Evolutionary conservation across 1,140 invertebrate genomes (phyloP).

Genomic region (Drosophila bocki): DNA sequence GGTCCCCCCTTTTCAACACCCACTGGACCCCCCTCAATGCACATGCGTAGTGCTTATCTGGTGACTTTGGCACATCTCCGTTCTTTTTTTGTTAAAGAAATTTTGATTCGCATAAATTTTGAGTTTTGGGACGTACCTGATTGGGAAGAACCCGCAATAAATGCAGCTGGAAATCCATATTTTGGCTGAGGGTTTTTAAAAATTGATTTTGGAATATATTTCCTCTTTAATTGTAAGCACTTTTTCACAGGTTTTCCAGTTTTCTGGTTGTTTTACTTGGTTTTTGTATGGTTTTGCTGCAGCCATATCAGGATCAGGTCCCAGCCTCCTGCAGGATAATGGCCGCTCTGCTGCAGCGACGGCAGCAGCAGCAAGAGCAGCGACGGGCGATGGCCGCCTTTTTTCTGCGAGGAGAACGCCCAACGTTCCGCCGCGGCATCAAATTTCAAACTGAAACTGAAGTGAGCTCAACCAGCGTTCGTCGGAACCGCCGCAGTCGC

Average conservation of each 20-base stretch:
- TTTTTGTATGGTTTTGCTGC: slow-evolving; percentile 6
- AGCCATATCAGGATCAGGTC: slow-evolving; percentile 32
- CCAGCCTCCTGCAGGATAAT: slow-evolving; percentile 56
- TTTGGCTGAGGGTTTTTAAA: background rate
- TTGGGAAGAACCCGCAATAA: background rate
- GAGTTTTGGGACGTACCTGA: slow-evolving; percentile 22
- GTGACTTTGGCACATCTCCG: slow-evolving; percentile 23
- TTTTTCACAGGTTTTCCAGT: slow-evolving; percentile 21
- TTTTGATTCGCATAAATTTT: slow-evolving; percentile 7
- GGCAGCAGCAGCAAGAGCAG: slow-evolving; percentile 24
- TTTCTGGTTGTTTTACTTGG: slow-evolving; percentile 7
- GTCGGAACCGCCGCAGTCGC: slow-evolving; percentile 46
- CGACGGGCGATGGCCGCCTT: slow-evolving; percentile 53
- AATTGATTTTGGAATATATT: background rate
- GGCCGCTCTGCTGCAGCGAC: slow-evolving; percentile 42
- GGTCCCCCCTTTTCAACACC: slow-evolving; percentile 15
- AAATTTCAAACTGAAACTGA: slow-evolving; percentile 78
- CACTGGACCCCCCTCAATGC: slow-evolving; percentile 40
- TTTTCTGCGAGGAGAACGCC: slow-evolving; percentile 41
- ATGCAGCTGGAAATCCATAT: slow-evolving; percentile 12
- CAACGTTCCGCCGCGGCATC: slow-evolving; percentile 74
- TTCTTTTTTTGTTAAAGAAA: background rate
- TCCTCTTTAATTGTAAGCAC: slow-evolving; percentile 3
- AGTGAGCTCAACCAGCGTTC: slow-evolving; percentile 64
- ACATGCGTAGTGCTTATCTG: slow-evolving; percentile 64